These are phyloP conservation scores for Globodera rostochiensis DNA, from an alignment of 1,140 invertebrate species.

Conservation along the genomic window DNA sequence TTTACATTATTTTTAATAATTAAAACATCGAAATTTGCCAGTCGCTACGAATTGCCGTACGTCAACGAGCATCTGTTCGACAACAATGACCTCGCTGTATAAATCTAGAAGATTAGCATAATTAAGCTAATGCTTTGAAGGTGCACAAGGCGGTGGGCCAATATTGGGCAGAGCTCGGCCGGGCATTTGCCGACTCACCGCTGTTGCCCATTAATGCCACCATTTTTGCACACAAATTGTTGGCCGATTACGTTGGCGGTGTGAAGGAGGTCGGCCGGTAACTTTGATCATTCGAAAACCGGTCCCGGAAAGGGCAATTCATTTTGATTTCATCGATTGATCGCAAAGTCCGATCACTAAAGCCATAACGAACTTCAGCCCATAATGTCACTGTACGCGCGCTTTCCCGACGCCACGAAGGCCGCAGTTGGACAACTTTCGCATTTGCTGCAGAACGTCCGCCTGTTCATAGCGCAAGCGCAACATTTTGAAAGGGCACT, in stretches of 20 bases:
- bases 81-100: slow-evolving; percentile 49
- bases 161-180: slow-evolving; percentile 64
- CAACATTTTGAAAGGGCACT: slow-evolving; percentile 39
- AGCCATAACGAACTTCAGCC: neutral
- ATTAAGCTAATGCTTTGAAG: slow-evolving; percentile 16
- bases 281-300: slow-evolving; percentile 3
- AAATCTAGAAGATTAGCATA: neutral
- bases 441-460: slow-evolving; percentile 35
- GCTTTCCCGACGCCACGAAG: slow-evolving; percentile 27
- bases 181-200: slow-evolving; percentile 66
- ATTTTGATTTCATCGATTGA: slow-evolving; percentile 32
- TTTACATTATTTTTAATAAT: no score
- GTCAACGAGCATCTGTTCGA: slow-evolving; percentile 66
- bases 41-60: slow-evolving; percentile 68
- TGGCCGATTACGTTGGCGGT: slow-evolving; percentile 45
- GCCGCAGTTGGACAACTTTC: slow-evolving; percentile 18
- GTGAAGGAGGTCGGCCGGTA: slow-evolving; percentile 35
- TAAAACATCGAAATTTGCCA: no score
- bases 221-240: slow-evolving; percentile 40
- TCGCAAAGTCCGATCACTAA: slow-evolving; percentile 19
- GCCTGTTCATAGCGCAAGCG: slow-evolving; percentile 37
- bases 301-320: slow-evolving; percentile 22
- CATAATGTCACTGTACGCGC: neutral
- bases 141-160: slow-evolving; percentile 65
- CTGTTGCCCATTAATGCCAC: slow-evolving; percentile 66